Conservation (phyloP, 2,797 vertebrate genomes). For the Melanotaenia boesemani region DNA sequence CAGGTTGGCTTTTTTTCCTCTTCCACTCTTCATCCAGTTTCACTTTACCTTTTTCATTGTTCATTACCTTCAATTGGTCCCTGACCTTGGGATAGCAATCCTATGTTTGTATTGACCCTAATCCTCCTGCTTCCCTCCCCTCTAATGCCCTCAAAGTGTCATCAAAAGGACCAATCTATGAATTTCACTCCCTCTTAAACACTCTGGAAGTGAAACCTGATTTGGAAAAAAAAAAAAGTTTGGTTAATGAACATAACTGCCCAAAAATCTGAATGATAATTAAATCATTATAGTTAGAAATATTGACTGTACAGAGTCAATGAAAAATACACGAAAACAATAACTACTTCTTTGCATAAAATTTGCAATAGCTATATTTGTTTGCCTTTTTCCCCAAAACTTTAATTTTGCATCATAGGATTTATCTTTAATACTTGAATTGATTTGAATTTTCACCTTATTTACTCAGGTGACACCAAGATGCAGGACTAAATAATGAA, state of each 20-base stretch:
- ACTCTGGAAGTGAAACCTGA: conserved; percentile 21
- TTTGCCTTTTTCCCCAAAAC: background rate
- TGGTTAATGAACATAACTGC: background rate
- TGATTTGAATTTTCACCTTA: background rate
- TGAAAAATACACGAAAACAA: too few relatives aligned
- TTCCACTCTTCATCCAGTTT: conserved; percentile 43
- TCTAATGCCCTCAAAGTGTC: conserved; percentile 50
- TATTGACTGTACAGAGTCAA: background rate
- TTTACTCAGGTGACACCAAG: background rate
- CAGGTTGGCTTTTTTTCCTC: conserved; percentile 20
- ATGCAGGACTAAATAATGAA: conserved; percentile 28
- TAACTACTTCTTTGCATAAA: too few relatives aligned
- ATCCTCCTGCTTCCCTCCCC: conserved; percentile 30
- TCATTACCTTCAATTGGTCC: conserved; percentile 64
- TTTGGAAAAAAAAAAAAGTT: background rate
- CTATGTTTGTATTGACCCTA: conserved; percentile 64
- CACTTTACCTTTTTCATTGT: conserved; percentile 41
- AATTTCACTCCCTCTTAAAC: conserved; percentile 25
- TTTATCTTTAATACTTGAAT: background rate
- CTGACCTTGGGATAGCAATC: conserved; percentile 70
- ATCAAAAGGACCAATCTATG: conserved; percentile 53
- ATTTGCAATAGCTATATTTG: too few relatives aligned
- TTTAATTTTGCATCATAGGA: background rate
- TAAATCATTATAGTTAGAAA: background rate
- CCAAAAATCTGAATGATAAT: background rate